Conservation (phyloP, 2,797 vertebrate species). For the Manis javanica region DNA sequence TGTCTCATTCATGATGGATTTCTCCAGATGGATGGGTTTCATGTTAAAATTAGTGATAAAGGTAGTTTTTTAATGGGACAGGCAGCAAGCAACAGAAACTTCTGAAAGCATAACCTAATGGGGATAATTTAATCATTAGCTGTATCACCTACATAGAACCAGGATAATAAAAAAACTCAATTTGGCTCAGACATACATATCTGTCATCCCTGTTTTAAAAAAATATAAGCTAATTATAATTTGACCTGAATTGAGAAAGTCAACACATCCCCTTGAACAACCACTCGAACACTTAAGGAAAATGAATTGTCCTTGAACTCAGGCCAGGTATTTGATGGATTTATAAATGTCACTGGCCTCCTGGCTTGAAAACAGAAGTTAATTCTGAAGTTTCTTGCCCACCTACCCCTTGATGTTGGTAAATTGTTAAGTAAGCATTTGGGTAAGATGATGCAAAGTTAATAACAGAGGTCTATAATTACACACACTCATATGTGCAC, state of each 20-base stretch:
- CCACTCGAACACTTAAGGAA: conserved; percentile 67
- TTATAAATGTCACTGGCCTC: conserved; percentile 57
- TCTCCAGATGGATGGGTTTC: conserved; percentile 42
- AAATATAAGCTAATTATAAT: conserved; percentile 63
- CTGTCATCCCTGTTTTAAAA: background rate
- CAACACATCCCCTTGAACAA: conserved; percentile 58
- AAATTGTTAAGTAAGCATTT: conserved; percentile 60
- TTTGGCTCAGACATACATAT: conserved; percentile 32
- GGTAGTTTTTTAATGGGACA: conserved; percentile 24
- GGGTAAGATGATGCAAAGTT: conserved; percentile 64
- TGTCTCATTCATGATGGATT: conserved; percentile 41
- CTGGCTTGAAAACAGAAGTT: conserved; percentile 61
- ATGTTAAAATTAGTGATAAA: conserved; percentile 61
- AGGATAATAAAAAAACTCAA: conserved; percentile 48
- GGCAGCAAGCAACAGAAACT: background rate
- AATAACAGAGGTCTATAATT: conserved; percentile 72
- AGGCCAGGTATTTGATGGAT: conserved; percentile 66
- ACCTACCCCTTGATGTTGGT: conserved; percentile 70
- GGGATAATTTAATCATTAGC: conserved; percentile 55
- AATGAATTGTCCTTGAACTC: conserved; percentile 62
- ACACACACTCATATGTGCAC: conserved; percentile 27
- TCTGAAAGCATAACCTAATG: conserved; percentile 40
- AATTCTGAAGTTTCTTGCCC: conserved; percentile 65
- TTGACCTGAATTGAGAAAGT: conserved; percentile 64
- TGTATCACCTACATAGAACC: background rate